Base-by-base conservation (phyloP, 2,113 vertebrate species). In the rabbit (Oryctolagus cuniculus) region DNA sequence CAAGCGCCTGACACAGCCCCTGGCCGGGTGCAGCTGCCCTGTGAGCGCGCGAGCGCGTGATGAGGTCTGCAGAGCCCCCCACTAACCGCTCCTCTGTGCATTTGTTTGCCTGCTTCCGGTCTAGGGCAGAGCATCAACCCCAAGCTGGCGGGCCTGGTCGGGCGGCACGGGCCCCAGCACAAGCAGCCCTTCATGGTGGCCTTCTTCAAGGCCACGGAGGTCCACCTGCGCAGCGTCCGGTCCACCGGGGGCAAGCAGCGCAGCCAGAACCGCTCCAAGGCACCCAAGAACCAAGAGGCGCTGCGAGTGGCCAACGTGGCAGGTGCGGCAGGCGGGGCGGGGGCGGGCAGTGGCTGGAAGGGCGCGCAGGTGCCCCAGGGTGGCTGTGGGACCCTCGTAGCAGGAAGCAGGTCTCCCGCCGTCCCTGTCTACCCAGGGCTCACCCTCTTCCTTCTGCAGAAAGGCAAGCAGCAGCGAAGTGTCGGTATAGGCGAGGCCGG, bases 181-280 rank as follows among this genome's bases (percentile, higher is more conserved):
- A 99, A 99, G 98, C 99, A 99, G 96, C 99, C 99, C 0, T 99
- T 99, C 98, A 99, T 99, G 73, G 99, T 99, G 89, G 99, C 99
- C 96, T 99, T 99, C 97, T 99, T 99, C 98, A 99, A 99, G 98
- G 99, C 99, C 96, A 99, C 99, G 0, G 99, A 99, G 97, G 99
- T 99, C n/a, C 99, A 99, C 91, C 98, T 99, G 81, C 99, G 99
- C 79, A 99, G 99, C 58, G 98, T 99, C 93, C 99, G 99, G 96
- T 99, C 99, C 16, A 97, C 99, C 0, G 98, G 99, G 11, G 97
- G 97, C 77, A 99, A 99, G 97, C 99, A 99, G 78, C 98, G 99
- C 19, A 99, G 99, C 98, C 98, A 99, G 97, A 99, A 99, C 94
- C 98, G 99, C n/a, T 99, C 99, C 49, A 99, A 99, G 98, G 96